Evolutionary conservation across 2,797 vertebrate genomes (phyloP), one percentile per base, ranked within the genome.

Genomic region (Spheniscus humboldti): DNA sequence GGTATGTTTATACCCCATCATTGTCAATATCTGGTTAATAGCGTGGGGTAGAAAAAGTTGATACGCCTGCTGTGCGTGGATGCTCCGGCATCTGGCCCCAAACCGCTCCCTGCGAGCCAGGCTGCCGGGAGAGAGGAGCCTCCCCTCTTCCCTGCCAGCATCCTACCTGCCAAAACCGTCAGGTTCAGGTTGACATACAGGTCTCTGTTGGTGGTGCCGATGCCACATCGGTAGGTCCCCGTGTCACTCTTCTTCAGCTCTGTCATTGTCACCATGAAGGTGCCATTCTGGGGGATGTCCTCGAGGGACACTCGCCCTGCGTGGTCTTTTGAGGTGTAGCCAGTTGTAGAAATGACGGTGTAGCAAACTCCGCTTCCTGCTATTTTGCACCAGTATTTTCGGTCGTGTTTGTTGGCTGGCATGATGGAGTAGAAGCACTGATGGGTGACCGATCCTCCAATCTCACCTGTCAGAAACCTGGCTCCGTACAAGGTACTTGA

Each of bases 301-400:
- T 48, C 0, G 1, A 98, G 95, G 9, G 86, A 25, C 78, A 97
- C 97, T 3, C 98, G 95, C 43, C 96, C 97, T 2, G 0, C 4
- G 17, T 98, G 86, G 25, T 6, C 10, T 3, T 4, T 6, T 1
- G 64, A 66, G 41, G 33, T 72, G 57, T 96, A 96, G 71, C 30
- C 28, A 7, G 24, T 96, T 31, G 96, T 97, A 33, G 98, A 98
- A 66, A 98, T 10, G 8, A 98, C 3, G 18, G 97, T 98, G 67
- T 66, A 43, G 93, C 98, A 98, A 48, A 31, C 1, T 19, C 25
- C 10, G 0, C 11, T 15, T 0, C 9, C 3, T 2, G 47, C 33
- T 3, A 86, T 2, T 57, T 94, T 98, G 69, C 98, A 98, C 98
- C 98, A 98, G 9, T 94, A 98, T 68, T 98, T 98, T 18, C 98